Evolutionary conservation across 2,797 vertebrate species (phyloP).

Genomic region (Coregonus sp.): DNA sequence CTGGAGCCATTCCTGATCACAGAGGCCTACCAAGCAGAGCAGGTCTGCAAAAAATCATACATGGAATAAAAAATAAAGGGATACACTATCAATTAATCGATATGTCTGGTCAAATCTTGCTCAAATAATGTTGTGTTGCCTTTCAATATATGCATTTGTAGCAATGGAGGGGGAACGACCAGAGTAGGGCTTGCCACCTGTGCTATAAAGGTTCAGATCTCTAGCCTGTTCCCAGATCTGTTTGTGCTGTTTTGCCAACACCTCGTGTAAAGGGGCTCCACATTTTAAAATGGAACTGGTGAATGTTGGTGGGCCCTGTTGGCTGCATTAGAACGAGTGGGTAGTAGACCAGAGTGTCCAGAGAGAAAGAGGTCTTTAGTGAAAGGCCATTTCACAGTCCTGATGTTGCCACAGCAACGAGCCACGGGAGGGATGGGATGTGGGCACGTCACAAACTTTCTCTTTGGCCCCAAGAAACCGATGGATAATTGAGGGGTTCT

Average conservation of each 20-base stretch:
- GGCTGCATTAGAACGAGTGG: no score
- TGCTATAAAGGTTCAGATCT: no score
- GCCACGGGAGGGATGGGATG: background rate
- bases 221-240: no score
- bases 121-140: background rate
- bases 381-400: background rate
- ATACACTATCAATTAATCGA: background rate
- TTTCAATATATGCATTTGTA: background rate
- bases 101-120: background rate
- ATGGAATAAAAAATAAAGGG: background rate
- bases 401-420: constrained; percentile 6
- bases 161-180: constrained; percentile 44
- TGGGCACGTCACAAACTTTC: constrained; percentile 51
- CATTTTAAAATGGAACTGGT: no score
- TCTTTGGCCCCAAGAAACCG: constrained; percentile 55
- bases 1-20: constrained; percentile 67
- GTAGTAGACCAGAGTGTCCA: background rate
- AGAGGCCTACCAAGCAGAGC: constrained; percentile 15
- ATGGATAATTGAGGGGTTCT: background rate
- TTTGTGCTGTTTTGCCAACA: no score
- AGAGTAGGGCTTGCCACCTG: constrained; percentile 14
- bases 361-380: background rate
- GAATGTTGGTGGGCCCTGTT: no score
- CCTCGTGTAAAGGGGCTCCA: no score
- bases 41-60: no score